Base-by-base conservation (phyloP, 1,140 invertebrate genomes). In the Anastrepha obliqua region DNA sequence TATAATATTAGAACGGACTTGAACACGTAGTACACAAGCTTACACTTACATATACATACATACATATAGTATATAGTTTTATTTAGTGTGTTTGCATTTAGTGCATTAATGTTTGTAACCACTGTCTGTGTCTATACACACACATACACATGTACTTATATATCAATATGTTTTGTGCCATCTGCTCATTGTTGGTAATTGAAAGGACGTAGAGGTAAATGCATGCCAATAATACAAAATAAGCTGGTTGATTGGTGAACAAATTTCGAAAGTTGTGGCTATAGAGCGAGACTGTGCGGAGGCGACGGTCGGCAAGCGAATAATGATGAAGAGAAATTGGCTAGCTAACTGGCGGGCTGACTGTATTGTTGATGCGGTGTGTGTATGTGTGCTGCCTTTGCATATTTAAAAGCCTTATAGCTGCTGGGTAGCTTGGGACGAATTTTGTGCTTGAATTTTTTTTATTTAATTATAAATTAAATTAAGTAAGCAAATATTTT, bases 401-500 rank as follows among this genome's bases (percentile, higher is more conserved):
- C 47, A 81, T 81, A 81, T 81, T 81, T 7, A 81, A 55, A 55
- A 81, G 74, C 17, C 74, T 55, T 81, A 81, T 81, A 81, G 74
- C 74, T 81, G 74, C n/a, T 42, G 47, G 2, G 17, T 20, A 81
- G 47, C 20, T 81, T 81, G 44, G 44, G 47, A 20, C 47, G n/a
- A n/a, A 81, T 55, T 81, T 81, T 81, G 20, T 55, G 74, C 74
- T 55, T n/a, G 74, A n/a, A 81, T 70, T 70, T 55, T 81, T 81
- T 81, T 20, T 81, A 81, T 81, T 81, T 81, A 81, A 81, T 81
- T 81, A 81, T 55, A 81, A 81, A 81, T 81, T 81, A 55, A 81
- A 81, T 81, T 81, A 81, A 81, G 74, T 81, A 81, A 81, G 47
- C 74, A 81, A 81, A 81, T 81, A 81, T 81, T 81, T 81, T 81